Conservation (phyloP, 2,888 invertebrate species). For the Sicus ferrugineus region DNA sequence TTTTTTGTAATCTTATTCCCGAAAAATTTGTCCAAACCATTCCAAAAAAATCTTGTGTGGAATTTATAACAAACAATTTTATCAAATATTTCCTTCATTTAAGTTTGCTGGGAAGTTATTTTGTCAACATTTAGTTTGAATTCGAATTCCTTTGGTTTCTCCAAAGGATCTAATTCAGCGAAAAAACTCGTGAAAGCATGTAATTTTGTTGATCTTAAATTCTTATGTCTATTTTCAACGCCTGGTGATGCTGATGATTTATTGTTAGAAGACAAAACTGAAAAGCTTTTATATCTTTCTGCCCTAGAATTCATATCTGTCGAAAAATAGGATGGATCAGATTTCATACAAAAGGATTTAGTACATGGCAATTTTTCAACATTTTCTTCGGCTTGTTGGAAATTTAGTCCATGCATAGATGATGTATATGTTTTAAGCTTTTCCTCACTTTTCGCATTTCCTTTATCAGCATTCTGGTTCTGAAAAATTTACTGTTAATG, state of each 20-base stretch:
- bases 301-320: not conserved
- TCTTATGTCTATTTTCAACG: not conserved
- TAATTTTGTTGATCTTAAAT: conserved; percentile 39
- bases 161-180: conserved; percentile 58
- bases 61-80: too few species aligned
- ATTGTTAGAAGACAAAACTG: not conserved
- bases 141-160: conserved; percentile 59
- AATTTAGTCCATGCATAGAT: not conserved
- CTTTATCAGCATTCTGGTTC: conserved; percentile 52
- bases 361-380: not conserved
- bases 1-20: too few species aligned
- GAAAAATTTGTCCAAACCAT: too few species aligned
- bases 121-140: conserved; percentile 53
- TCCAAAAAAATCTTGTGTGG: too few species aligned
- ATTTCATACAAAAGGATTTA: not conserved
- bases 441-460: conserved; percentile 16
- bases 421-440: not conserved
- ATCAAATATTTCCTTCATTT: too few species aligned
- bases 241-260: not conserved
- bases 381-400: not conserved
- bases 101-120: conserved; percentile 57
- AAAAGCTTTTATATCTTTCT: not conserved
- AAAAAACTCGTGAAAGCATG: conserved; percentile 58
- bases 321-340: not conserved
- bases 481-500: conserved; percentile 32